Percentiles rank a stretch among this genome's conserved stretches.
phyloP scores from a whole-genome alignment of 2,888 invertebrate genomes.

The Latrodectus elegans region DNA sequence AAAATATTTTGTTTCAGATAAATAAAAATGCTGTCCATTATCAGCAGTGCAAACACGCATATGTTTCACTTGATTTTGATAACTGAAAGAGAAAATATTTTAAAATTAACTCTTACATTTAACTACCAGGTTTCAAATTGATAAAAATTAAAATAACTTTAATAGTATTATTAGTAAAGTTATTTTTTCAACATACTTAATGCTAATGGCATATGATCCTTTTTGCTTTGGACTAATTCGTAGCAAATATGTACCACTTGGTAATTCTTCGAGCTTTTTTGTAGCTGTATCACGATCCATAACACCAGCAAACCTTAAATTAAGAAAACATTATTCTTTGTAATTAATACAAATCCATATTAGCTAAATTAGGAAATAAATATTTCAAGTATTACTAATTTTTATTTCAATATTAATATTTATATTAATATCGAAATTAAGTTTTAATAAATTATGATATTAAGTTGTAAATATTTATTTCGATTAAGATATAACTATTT shows the following conservation, averaged over 20 bases:
- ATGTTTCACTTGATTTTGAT: conserved; percentile 83
- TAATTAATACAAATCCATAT: too few relatives aligned
- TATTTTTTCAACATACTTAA: conserved; percentile 70
- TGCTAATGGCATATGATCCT: conserved; percentile 72
- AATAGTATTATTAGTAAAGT: background rate
- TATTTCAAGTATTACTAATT: too few relatives aligned
- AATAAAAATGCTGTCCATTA: conserved; percentile 83
- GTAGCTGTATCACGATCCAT: conserved; percentile 72
- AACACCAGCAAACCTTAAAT: conserved; percentile 71
- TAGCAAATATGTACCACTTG: conserved; percentile 72
- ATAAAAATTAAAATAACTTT: background rate
- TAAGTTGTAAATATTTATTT: too few relatives aligned
- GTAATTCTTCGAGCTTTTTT: conserved; percentile 70
- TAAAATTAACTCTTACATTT: background rate
- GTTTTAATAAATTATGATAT: too few relatives aligned
- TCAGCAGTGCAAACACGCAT: conserved; percentile 84
- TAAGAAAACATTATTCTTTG: background rate
- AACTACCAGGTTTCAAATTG: background rate
- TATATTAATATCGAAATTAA: too few relatives aligned
- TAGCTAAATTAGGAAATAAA: too few relatives aligned
- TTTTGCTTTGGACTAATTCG: conserved; percentile 72
- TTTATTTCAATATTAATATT: too few relatives aligned
- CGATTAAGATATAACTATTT: too few relatives aligned
- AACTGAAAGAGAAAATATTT: conserved; percentile 32
- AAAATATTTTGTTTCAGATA: conserved; percentile 93